A percentile compares a stretch with the other conserved stretches of the same genome.
Evolutionary conservation across 2,797 vertebrate species (phyloP).

Genomic region (Mormyrus hasselquistii): DNA sequence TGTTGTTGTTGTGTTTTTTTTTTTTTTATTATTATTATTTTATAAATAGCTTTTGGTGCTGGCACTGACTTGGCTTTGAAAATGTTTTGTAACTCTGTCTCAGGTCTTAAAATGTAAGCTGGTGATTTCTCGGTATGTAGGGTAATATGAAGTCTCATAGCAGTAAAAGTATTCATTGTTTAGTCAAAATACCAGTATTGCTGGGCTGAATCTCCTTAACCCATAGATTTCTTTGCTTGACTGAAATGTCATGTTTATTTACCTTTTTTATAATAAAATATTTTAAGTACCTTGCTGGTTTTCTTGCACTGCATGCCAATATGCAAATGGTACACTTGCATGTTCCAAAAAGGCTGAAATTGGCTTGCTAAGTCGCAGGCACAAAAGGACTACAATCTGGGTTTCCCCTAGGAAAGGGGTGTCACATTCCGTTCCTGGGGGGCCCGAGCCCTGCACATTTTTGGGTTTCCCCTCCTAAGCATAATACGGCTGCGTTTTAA

Average conservation of each 20-base stretch:
- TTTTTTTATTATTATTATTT: background rate
- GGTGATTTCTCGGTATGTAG: slow-evolving; percentile 13
- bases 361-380: background rate
- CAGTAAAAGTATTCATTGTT: background rate
- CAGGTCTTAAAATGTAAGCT: slow-evolving; percentile 20
- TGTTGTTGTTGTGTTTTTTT: background rate
- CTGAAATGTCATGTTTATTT: background rate
- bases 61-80: slow-evolving; percentile 11
- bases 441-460: background rate
- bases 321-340: background rate
- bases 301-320: background rate
- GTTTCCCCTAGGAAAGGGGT: background rate
- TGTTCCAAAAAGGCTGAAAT: background rate
- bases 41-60: background rate
- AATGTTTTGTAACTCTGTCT: slow-evolving; percentile 22
- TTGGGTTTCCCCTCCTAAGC: background rate
- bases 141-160: background rate
- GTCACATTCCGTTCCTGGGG: background rate
- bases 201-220: background rate
- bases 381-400: background rate
- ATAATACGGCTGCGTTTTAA: background rate
- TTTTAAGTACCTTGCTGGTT: background rate
- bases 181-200: background rate
- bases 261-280: slow-evolving; percentile 2
- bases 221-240: background rate